Evolutionary conservation across 2,797 vertebrate genomes (phyloP).

Genomic region (Chanos chanos): DNA sequence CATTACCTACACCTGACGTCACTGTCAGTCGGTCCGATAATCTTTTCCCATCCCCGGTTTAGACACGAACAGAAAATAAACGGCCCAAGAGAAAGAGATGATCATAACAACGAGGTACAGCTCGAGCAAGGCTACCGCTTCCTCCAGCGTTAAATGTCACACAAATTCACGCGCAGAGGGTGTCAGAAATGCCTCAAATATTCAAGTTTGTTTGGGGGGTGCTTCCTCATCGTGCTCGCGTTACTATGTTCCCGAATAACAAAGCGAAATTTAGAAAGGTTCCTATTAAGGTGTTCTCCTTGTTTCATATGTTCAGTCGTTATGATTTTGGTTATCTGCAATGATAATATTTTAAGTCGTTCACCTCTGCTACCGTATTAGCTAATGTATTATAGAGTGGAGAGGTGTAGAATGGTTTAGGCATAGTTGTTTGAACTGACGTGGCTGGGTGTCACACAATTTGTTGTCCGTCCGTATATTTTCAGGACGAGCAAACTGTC

Average conservation of each 20-base stretch:
- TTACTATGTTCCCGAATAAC: background rate
- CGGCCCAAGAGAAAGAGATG: conserved; percentile 75
- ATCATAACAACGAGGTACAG: conserved; percentile 75
- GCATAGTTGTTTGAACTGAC: conserved; percentile 5
- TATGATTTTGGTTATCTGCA: too few relatives aligned
- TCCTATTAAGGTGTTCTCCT: too few relatives aligned
- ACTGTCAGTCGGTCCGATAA: conserved; percentile 61
- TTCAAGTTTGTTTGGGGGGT: background rate
- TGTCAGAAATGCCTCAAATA: conserved; percentile 44
- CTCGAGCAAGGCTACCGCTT: conserved; percentile 71
- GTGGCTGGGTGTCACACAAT: conserved; percentile 34
- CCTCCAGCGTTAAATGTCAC: conserved; percentile 67
- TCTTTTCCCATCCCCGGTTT: conserved; percentile 70
- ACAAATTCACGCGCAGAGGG: too few relatives aligned
- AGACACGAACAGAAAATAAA: conserved; percentile 76
- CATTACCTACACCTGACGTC: conserved; percentile 35
- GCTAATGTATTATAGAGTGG: background rate
- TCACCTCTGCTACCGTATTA: background rate
- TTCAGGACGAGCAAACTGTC: background rate
- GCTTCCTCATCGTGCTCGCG: conserved; percentile 22
- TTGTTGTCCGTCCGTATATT: conserved; percentile 5
- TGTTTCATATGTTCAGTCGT: too few relatives aligned
- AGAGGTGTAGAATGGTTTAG: background rate
- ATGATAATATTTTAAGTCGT: background rate
- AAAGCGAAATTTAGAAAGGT: too few relatives aligned